phyloP scores from a whole-genome alignment of 92 coral and sea anemone species.

The Pocillopora grandis region DNA sequence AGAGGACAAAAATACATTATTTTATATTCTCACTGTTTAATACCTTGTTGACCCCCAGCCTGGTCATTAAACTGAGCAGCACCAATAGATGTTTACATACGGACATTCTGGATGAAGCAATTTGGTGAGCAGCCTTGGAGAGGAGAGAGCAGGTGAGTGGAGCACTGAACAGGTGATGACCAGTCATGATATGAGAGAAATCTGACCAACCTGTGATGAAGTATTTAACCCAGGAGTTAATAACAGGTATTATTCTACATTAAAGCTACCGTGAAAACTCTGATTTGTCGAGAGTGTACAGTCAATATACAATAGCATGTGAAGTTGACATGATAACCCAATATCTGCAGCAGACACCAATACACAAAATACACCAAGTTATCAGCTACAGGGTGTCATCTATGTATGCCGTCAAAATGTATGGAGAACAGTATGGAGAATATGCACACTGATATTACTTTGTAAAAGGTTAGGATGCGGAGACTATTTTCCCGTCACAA shows the following conservation, averaged over 20 bases:
- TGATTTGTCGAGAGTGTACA: no score
- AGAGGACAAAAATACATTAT: no score
- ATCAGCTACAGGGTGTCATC: no score
- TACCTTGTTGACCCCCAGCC: constrained; percentile 71
- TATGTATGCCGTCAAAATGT: no score
- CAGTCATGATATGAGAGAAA: constrained; percentile 53
- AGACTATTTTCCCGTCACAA: neutral
- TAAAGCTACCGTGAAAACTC: no score
- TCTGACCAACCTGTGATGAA: constrained; percentile 44
- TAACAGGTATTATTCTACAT: neutral
- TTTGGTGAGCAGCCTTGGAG: constrained; percentile 67
- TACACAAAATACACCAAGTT: no score
- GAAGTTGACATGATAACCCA: no score
- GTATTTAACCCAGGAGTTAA: neutral
- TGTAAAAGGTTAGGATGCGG: no score
- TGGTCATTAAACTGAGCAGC: constrained; percentile 73
- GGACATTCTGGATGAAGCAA: constrained; percentile 67
- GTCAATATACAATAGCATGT: no score
- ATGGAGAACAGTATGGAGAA: no score
- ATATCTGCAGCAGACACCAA: no score
- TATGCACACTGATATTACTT: no score
- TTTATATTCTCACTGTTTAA: neutral
- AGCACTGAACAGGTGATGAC: constrained; percentile 75
- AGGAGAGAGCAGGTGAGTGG: constrained; percentile 60
- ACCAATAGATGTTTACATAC: constrained; percentile 84